Evolutionary conservation across 92 coral and sea anemone genomes (phyloP).

Genomic region (Palythoa grandiflora): DNA sequence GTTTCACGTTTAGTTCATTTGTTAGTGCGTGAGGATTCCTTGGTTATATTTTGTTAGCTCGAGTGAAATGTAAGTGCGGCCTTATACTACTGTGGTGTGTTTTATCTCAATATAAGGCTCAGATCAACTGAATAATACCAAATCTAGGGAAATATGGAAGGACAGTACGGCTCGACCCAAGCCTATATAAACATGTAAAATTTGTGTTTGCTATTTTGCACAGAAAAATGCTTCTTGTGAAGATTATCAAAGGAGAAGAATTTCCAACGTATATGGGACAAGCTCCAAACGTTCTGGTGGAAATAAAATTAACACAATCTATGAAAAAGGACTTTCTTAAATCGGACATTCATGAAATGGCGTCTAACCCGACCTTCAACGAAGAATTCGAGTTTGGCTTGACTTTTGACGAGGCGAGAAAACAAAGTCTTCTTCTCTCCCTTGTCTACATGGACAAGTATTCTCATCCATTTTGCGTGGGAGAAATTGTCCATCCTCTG

Average conservation of each 20-base stretch:
- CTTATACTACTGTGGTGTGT: too few species aligned
- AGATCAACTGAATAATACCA: too few species aligned
- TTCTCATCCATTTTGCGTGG: conserved; percentile 93
- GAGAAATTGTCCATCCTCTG: conserved; percentile 81
- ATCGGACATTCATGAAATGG: conserved; percentile 91
- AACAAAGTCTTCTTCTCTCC: conserved; percentile 74
- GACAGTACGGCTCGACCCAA: too few species aligned
- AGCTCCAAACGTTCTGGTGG: conserved; percentile 87
- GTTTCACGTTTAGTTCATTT: too few species aligned
- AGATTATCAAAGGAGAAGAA: conserved; percentile 90
- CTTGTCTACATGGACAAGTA: conserved; percentile 90
- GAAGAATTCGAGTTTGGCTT: conserved; percentile 87
- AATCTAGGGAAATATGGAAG: too few species aligned
- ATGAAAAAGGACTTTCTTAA: conserved; percentile 79
- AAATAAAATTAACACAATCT: conserved; percentile 78
- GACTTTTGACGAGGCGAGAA: conserved; percentile 72
- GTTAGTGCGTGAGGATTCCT: too few species aligned
- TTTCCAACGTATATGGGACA: conserved; percentile 89
- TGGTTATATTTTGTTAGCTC: too few species aligned
- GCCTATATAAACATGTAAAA: too few species aligned
- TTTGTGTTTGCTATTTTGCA: neutral
- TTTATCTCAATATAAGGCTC: too few species aligned
- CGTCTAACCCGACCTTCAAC: conserved; percentile 85
- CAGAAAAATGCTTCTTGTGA: conserved; percentile 80
- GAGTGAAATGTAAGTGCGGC: too few species aligned